These are phyloP conservation scores for Thunnus thynnus DNA, from an alignment of 2,113 vertebrate species.

Conservation along the genomic window DNA sequence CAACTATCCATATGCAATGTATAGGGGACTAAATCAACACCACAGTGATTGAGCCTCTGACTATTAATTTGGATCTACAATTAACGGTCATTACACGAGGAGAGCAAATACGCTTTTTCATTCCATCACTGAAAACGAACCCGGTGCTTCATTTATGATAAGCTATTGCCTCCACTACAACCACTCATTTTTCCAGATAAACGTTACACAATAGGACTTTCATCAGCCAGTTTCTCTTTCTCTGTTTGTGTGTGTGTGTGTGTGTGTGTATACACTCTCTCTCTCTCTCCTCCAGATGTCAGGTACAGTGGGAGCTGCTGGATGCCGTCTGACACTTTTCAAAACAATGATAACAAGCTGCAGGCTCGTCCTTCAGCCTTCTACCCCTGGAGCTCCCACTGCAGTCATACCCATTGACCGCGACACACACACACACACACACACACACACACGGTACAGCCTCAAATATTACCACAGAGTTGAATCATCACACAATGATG, in stretches of 20 bases:
- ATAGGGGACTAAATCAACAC: constrained; percentile 65
- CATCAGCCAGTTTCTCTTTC: constrained; percentile 26
- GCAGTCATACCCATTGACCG: constrained; percentile 53
- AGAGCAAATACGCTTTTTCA: constrained; percentile 63
- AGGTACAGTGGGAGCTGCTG: constrained; percentile 81
- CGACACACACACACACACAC: constrained; percentile 3
- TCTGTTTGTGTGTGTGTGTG: background rate
- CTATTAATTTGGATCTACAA: constrained; percentile 63
- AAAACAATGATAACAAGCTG: constrained; percentile 84
- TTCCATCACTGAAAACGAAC: constrained; percentile 57
- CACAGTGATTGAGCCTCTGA: constrained; percentile 43
- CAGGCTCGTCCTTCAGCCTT: constrained; percentile 75
- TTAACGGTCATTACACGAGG: constrained; percentile 58
- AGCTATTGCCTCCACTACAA: constrained; percentile 45
- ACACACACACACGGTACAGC: background rate
- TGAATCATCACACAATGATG: constrained; percentile 9
- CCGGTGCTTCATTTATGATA: constrained; percentile 34
- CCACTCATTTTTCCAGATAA: constrained; percentile 67
- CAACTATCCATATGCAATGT: constrained; percentile 73
- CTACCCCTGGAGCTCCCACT: constrained; percentile 54
- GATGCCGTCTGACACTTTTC: constrained; percentile 84
- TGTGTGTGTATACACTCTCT: background rate
- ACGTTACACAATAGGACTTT: constrained; percentile 74
- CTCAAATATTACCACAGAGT: constrained; percentile 5
- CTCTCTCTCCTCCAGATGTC: constrained; percentile 81